A percentile compares a stretch with the other conserved stretches of the same genome.
Evolutionary conservation across 2,797 vertebrate species (phyloP).

Genomic region (Mormyrops attenuatus): DNA sequence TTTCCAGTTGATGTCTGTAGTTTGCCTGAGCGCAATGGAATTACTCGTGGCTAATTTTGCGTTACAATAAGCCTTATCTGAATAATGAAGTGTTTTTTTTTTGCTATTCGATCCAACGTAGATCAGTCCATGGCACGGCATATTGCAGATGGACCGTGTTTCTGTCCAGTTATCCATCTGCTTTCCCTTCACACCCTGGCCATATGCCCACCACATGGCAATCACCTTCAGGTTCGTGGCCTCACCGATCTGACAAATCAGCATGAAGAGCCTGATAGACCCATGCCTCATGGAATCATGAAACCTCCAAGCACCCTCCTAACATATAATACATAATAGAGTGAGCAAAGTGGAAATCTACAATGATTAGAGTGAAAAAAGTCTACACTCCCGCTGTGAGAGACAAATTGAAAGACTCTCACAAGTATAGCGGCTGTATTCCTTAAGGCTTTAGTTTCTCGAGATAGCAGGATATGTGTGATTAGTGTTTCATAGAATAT

Average conservation of each 20-base stretch:
- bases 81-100: slow-evolving; percentile 7
- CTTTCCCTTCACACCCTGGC: not conserved
- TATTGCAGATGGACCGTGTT: not conserved
- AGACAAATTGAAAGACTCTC: slow-evolving; percentile 17
- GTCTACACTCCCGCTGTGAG: not conserved
- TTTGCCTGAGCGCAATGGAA: not conserved
- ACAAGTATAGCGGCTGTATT: not conserved
- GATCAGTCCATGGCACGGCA: not conserved
- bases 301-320: not conserved
- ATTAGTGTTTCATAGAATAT: slow-evolving; percentile 15
- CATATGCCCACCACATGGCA: not conserved
- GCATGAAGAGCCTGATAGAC: slow-evolving; percentile 30
- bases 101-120: not conserved
- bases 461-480: slow-evolving; percentile 12
- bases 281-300: not conserved
- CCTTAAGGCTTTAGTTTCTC: not conserved
- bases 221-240: not conserved
- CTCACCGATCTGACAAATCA: slow-evolving; percentile 28
- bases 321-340: not conserved
- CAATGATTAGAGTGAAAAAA: not conserved
- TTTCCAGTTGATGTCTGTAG: not conserved
- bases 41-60: not conserved
- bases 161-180: slow-evolving; percentile 6
- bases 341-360: not conserved
- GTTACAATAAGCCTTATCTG: not conserved